phyloP scores from a whole-genome alignment of 2,888 invertebrate genomes.

The Onchidella celtica region DNA sequence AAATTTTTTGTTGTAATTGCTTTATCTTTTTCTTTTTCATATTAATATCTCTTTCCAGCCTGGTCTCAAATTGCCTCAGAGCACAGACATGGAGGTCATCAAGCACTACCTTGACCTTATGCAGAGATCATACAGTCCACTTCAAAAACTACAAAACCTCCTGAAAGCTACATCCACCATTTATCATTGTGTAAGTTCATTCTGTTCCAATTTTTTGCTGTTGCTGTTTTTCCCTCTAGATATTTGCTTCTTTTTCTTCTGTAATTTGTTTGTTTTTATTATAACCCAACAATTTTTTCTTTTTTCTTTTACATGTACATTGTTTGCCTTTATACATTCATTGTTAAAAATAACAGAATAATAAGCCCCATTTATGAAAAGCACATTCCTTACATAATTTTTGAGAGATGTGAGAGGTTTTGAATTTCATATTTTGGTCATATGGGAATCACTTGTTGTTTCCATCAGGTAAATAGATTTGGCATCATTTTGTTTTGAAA shows the following conservation, averaged over 20 bases:
- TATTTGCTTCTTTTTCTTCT: not conserved
- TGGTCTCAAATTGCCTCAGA: constrained; percentile 85
- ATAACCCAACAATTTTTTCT: not conserved
- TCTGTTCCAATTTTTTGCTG: not conserved
- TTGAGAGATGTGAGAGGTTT: too few relatives aligned
- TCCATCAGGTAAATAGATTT: too few relatives aligned
- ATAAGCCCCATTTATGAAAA: too few relatives aligned
- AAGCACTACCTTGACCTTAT: constrained; percentile 87
- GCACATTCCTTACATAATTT: too few relatives aligned
- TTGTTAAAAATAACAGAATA: too few relatives aligned
- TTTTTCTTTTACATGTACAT: too few relatives aligned
- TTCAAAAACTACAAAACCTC: constrained; percentile 95
- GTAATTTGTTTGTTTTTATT: too few relatives aligned
- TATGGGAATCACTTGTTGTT: too few relatives aligned
- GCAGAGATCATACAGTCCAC: constrained; percentile 94
- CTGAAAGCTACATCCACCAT: constrained; percentile 93
- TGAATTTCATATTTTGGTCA: too few relatives aligned
- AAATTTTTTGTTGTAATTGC: too few relatives aligned
- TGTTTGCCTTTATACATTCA: too few relatives aligned
- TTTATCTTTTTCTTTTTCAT: constrained; percentile 37
- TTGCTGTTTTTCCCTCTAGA: not conserved
- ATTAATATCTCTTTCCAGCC: constrained; percentile 60
- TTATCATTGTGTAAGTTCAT: constrained; percentile 82
- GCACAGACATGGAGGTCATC: constrained; percentile 88
- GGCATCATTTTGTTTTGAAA: too few relatives aligned